These are phyloP conservation scores for Apodemus agrarius DNA, from an alignment of 2,797 vertebrate genomes.

Conservation along the genomic window DNA sequence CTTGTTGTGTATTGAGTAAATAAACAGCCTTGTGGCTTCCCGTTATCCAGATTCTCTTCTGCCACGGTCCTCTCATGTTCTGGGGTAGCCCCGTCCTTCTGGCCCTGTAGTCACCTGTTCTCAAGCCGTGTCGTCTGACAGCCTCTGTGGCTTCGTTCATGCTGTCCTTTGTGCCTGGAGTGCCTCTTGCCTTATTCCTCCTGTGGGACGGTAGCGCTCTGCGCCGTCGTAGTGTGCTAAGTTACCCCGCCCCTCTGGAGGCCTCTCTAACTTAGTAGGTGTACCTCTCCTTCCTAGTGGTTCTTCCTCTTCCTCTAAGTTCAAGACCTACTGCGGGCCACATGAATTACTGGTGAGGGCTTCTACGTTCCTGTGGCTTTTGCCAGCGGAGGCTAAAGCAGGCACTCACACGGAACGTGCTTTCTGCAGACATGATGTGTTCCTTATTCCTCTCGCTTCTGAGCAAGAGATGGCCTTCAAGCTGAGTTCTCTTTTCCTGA, in stretches of 20 bases:
- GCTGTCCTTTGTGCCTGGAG: neutral
- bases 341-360: neutral
- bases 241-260: neutral
- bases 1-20: neutral
- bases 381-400: neutral
- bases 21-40: neutral
- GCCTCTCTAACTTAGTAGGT: neutral
- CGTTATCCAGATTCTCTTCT: neutral
- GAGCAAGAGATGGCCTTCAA: neutral
- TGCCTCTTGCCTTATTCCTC: neutral
- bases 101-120: neutral
- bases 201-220: neutral
- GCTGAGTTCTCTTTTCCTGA: neutral
- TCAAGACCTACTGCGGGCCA: neutral
- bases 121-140: neutral
- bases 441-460: neutral
- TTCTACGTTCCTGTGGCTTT: neutral
- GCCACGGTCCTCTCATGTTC: neutral
- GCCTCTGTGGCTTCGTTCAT: neutral
- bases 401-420: neutral
- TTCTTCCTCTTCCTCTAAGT: conserved; percentile 24
- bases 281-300: neutral
- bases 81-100: neutral
- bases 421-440: neutral
- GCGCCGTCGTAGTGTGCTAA: conserved; percentile 10